A percentile compares a stretch with the other conserved stretches of the same genome.
Evolutionary conservation across 2,888 invertebrate species (phyloP).

Genomic region (Nemotelus pantherinus): DNA sequence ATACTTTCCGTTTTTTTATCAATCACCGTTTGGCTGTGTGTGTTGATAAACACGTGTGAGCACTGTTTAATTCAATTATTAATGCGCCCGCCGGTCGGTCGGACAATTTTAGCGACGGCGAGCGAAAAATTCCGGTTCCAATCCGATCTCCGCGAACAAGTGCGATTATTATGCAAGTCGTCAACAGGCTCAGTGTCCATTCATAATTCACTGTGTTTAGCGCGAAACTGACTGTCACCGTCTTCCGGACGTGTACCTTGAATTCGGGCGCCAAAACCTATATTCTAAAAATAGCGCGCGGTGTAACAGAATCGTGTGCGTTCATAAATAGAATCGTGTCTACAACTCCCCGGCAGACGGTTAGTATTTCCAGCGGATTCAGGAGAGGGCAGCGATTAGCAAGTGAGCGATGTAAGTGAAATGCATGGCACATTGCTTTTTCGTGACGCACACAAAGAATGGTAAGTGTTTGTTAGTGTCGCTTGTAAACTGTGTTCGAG

Average conservation of each 20-base stretch:
- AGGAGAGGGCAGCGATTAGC: no score
- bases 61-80: background rate
- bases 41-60: constrained; percentile 17
- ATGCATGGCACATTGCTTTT: background rate
- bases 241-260: background rate
- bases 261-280: constrained; percentile 6
- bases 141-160: background rate
- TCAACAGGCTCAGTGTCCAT: constrained; percentile 10
- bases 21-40: background rate
- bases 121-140: background rate
- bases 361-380: no score
- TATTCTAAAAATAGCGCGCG: background rate
- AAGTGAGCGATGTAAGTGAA: constrained; percentile 23
- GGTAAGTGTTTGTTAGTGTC: no score
- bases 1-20: background rate
- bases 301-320: background rate
- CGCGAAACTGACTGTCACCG: background rate
- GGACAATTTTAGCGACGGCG: background rate
- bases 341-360: no score
- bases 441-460: no score
- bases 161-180: constrained; percentile 15
- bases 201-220: constrained; percentile 26
- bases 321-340: background rate
- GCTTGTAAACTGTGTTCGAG: background rate
- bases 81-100: background rate